Conservation (phyloP, 2,888 invertebrate genomes). For the Adelognathus sp. region DNA sequence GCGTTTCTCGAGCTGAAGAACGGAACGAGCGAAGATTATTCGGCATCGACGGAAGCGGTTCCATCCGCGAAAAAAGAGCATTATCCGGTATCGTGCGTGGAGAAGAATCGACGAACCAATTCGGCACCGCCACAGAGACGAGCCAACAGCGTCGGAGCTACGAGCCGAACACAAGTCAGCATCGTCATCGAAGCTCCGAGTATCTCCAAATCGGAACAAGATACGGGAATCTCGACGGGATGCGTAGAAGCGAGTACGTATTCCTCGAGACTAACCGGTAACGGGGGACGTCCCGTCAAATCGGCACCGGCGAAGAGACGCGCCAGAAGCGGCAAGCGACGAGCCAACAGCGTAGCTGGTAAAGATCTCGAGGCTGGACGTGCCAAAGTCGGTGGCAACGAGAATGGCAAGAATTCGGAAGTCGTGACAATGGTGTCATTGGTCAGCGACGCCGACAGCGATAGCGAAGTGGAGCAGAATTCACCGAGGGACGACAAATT, state of each 20-base stretch:
- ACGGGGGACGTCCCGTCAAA: conserved; percentile 58
- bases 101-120: conserved; percentile 64
- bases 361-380: conserved; percentile 55
- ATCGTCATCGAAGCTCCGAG: conserved; percentile 72
- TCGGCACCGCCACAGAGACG: conserved; percentile 75
- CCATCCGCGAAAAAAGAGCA: conserved; percentile 28
- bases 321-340: conserved; percentile 71
- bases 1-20: conserved; percentile 71
- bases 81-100: background rate
- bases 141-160: conserved; percentile 46
- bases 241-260: conserved; percentile 4
- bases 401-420: conserved; percentile 64
- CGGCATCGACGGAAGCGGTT: conserved; percentile 27
- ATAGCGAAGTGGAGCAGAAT: conserved; percentile 81
- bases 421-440: conserved; percentile 87
- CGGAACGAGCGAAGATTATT: conserved; percentile 14
- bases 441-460: conserved; percentile 86
- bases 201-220: conserved; percentile 24
- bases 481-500: conserved; percentile 76
- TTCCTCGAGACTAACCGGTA: conserved; percentile 13
- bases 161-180: conserved; percentile 68
- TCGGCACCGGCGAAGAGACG: conserved; percentile 74
- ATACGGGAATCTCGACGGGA: background rate
- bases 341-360: conserved; percentile 63
- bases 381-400: conserved; percentile 49